Conservation (phyloP, 2,888 invertebrate genomes). For the Erebia epiphron region DNA sequence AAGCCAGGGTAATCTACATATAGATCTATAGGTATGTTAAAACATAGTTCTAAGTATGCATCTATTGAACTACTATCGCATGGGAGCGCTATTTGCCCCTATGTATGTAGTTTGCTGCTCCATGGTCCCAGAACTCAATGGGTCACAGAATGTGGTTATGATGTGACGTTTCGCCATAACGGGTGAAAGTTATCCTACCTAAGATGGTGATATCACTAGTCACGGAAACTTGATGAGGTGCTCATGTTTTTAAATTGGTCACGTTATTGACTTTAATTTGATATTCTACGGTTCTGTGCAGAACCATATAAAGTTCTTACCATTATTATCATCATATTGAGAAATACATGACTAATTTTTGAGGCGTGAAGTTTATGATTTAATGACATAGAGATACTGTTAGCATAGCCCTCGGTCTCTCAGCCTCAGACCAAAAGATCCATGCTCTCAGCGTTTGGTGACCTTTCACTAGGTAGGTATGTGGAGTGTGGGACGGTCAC, state of each 20-base stretch:
- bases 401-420: too few species aligned
- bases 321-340: background rate
- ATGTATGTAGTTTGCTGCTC: background rate
- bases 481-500: too few species aligned
- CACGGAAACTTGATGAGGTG: conserved; percentile 20
- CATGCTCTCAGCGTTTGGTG: too few species aligned
- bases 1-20: too few species aligned
- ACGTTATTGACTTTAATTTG: conserved; percentile 4
- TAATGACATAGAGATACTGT: too few species aligned
- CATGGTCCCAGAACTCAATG: background rate
- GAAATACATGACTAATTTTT: too few species aligned
- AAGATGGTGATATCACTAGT: conserved; percentile 27
- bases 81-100: background rate
- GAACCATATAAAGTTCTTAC: background rate
- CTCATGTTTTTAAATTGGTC: conserved; percentile 15
- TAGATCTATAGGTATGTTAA: too few species aligned
- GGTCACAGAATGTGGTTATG: conserved; percentile 8
- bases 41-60: too few species aligned
- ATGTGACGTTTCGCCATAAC: conserved; percentile 28
- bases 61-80: too few species aligned
- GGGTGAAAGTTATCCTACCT: conserved; percentile 34
- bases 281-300: background rate
- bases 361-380: too few species aligned
- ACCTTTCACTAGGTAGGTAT: too few species aligned
- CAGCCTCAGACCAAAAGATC: too few species aligned